A percentile compares a stretch with the other conserved stretches of the same genome.
Conservation (phyloP, 2,113 vertebrate genomes). For the Ginglymostoma cirratum region DNA sequence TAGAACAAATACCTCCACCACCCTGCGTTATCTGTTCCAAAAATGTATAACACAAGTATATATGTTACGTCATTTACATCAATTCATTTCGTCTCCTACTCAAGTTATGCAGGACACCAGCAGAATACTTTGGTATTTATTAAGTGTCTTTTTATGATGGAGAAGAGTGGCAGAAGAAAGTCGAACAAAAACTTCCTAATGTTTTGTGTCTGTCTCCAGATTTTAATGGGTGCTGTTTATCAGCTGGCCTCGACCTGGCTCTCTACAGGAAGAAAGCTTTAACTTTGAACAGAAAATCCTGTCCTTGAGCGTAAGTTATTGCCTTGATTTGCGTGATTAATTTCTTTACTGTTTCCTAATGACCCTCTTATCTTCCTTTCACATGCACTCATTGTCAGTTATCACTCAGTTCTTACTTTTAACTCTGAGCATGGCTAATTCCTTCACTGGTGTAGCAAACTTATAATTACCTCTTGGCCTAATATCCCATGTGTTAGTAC, state of each 20-base stretch:
- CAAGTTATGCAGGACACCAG: not conserved
- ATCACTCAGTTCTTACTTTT: not conserved
- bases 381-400: slow-evolving; percentile 6
- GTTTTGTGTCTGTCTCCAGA: not conserved
- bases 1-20: too few species aligned
- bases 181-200: not conserved
- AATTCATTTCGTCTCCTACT: not conserved
- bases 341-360: slow-evolving; percentile 30
- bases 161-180: not conserved
- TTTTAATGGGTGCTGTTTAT: slow-evolving; percentile 18
- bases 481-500: not conserved
- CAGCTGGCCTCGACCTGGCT: not conserved
- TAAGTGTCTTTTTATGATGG: not conserved
- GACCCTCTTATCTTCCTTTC: not conserved
- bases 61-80: not conserved
- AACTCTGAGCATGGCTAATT: not conserved
- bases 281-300: slow-evolving; percentile 23
- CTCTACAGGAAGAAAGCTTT: slow-evolving; percentile 11
- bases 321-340: not conserved
- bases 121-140: not conserved
- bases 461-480: not conserved
- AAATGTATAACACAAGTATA: not conserved
- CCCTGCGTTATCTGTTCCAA: too few species aligned
- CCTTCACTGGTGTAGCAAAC: not conserved
- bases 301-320: slow-evolving; percentile 19